These are phyloP conservation scores for Stenoptilia bipunctidactyla DNA, from an alignment of 2,888 invertebrate genomes.

Conservation along the genomic window DNA sequence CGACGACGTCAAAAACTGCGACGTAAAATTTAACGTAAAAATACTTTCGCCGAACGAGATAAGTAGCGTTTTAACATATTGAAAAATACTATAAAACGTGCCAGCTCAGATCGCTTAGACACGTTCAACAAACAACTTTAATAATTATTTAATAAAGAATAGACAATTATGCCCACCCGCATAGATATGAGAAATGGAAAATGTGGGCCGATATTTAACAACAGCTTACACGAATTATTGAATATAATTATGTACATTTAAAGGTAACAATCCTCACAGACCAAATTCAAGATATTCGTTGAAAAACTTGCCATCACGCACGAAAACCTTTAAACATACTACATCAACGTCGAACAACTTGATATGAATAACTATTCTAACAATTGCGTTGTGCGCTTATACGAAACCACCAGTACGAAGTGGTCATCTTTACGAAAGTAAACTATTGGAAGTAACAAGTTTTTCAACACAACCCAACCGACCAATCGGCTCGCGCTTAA, in stretches of 20 bases:
- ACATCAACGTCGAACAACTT: slow-evolving; percentile 29
- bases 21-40: too few relatives aligned
- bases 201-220: slow-evolving; percentile 29
- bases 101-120: slow-evolving; percentile 21
- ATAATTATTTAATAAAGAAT: slow-evolving; percentile 25
- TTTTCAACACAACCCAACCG: slow-evolving; percentile 43
- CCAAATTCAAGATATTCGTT: slow-evolving; percentile 29
- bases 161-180: slow-evolving; percentile 5
- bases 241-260: neutral
- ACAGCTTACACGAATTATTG: slow-evolving; percentile 27
- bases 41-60: too few relatives aligned
- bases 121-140: slow-evolving; percentile 52
- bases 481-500: slow-evolving; percentile 2
- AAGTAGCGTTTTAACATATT: too few relatives aligned
- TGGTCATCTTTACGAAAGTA: too few relatives aligned
- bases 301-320: slow-evolving; percentile 37
- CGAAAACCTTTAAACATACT: slow-evolving; percentile 1
- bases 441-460: slow-evolving; percentile 39
- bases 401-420: slow-evolving; percentile 58
- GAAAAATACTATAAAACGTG: neutral
- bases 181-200: slow-evolving; percentile 10
- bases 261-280: slow-evolving; percentile 13
- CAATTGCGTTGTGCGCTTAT: slow-evolving; percentile 54
- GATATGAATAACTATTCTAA: slow-evolving; percentile 61
- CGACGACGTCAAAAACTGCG: too few relatives aligned